Evolutionary conservation across 1,140 invertebrate species (phyloP).

Genomic region (Drosophila subpulchrella): DNA sequence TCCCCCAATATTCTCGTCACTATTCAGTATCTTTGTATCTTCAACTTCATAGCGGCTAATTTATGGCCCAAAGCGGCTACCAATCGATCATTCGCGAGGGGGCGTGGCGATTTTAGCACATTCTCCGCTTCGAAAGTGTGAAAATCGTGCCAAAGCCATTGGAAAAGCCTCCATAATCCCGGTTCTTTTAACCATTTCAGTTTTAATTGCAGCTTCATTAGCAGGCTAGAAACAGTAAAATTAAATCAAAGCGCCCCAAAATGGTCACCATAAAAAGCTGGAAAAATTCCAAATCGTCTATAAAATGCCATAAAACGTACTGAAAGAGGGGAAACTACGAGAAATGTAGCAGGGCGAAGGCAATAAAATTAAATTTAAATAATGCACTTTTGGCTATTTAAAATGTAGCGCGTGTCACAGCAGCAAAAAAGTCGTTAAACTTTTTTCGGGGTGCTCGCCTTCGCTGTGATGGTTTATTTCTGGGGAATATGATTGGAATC

Average conservation of each 20-base stretch:
- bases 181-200: not conserved
- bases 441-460: slow-evolving; percentile 8
- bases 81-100: slow-evolving; percentile 60
- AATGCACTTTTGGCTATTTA: slow-evolving; percentile 49
- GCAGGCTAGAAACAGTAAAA: slow-evolving; percentile 56
- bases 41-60: slow-evolving; percentile 22
- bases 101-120: slow-evolving; percentile 55
- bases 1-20: not conserved
- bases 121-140: slow-evolving; percentile 36
- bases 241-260: slow-evolving; percentile 61
- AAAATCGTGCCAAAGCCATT: slow-evolving; percentile 34
- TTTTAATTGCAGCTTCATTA: slow-evolving; percentile 47
- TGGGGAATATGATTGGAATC: slow-evolving; percentile 43
- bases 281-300: slow-evolving; percentile 67
- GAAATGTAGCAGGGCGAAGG: slow-evolving; percentile 41
- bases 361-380: slow-evolving; percentile 74
- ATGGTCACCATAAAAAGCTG: slow-evolving; percentile 28
- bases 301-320: slow-evolving; percentile 59
- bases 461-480: slow-evolving; percentile 3
- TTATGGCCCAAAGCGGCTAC: slow-evolving; percentile 41
- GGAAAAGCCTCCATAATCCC: slow-evolving; percentile 8
- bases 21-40: slow-evolving; percentile 3
- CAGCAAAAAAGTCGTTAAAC: slow-evolving; percentile 50
- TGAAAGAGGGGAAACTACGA: slow-evolving; percentile 48
- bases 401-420: slow-evolving; percentile 77